Conservation (phyloP, 2,888 invertebrate species). For the Glaucopsyche alexis region DNA sequence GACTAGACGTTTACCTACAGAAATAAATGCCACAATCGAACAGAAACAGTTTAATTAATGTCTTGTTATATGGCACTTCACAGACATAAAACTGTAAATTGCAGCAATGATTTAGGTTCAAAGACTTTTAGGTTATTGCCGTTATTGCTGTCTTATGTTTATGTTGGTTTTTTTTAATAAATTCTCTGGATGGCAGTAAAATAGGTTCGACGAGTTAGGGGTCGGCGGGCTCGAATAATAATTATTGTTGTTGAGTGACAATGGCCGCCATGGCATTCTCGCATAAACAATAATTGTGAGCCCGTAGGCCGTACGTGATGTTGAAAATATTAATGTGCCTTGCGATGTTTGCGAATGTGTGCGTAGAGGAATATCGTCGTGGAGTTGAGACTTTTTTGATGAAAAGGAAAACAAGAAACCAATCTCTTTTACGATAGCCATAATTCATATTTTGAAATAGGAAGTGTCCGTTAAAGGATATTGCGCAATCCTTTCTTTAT, state of each 20-base stretch:
- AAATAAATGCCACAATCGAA: too few relatives aligned
- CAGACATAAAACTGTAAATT: too few relatives aligned
- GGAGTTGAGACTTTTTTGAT: not conserved
- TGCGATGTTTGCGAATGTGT: not conserved
- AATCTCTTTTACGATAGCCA: not conserved
- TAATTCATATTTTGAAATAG: not conserved
- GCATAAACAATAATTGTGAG: constrained; percentile 48
- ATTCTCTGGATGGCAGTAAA: not conserved
- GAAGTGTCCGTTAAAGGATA: not conserved
- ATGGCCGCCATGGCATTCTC: constrained; percentile 48
- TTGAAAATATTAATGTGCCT: constrained; percentile 48
- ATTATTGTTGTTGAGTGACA: constrained; percentile 38
- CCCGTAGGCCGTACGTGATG: constrained; percentile 42
- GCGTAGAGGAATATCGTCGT: not conserved
- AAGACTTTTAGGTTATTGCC: too few relatives aligned
- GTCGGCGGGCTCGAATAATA: constrained; percentile 33
- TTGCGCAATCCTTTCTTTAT: not conserved
- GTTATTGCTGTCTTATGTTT: too few relatives aligned
- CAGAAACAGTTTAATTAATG: too few relatives aligned
- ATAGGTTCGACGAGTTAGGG: constrained; percentile 11
- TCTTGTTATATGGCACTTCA: too few relatives aligned
- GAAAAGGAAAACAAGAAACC: not conserved
- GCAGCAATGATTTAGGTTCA: too few relatives aligned
- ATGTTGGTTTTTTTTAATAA: too few relatives aligned
- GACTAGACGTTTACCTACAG: too few relatives aligned